These are phyloP conservation scores for Zenarchopterus dispar DNA, from an alignment of 2,797 vertebrate genomes.

Conservation along the genomic window DNA sequence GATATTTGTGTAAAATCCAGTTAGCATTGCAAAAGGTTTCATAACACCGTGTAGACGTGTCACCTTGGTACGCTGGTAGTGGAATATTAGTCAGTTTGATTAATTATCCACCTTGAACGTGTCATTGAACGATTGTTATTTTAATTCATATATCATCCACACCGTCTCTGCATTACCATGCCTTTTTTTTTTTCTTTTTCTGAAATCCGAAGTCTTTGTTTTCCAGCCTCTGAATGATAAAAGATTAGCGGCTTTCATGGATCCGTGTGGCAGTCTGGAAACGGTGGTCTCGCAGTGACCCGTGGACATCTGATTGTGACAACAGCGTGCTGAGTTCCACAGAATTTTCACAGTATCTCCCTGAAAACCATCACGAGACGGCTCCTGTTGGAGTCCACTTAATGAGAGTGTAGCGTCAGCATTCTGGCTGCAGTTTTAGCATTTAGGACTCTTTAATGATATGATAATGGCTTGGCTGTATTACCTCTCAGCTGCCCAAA, in stretches of 20 bases:
- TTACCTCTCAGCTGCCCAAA: constrained; percentile 81
- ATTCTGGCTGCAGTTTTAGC: constrained; percentile 73
- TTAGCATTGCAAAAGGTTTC: not conserved
- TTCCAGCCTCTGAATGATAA: constrained; percentile 16
- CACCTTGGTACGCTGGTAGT: not conserved
- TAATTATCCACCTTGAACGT: no score
- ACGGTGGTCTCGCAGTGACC: constrained; percentile 54
- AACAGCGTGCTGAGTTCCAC: constrained; percentile 62
- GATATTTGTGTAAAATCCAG: not conserved
- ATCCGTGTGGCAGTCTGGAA: constrained; percentile 37
- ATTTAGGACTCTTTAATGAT: constrained; percentile 79
- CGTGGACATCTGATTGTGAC: constrained; percentile 50
- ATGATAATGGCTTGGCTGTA: constrained; percentile 81
- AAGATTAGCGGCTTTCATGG: constrained; percentile 30
- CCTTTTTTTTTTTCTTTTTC: no score
- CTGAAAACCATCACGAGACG: constrained; percentile 62
- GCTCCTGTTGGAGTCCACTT: constrained; percentile 65
- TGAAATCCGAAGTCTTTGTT: constrained; percentile 11
- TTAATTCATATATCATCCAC: not conserved
- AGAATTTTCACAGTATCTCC: constrained; percentile 57
- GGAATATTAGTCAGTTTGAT: not conserved
- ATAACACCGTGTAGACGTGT: not conserved
- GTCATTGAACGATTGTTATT: no score
- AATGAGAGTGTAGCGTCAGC: constrained; percentile 77
- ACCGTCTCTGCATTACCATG: not conserved